These are phyloP conservation scores for Callipepla californica DNA, from an alignment of 2,113 vertebrate genomes.

Conservation along the genomic window DNA sequence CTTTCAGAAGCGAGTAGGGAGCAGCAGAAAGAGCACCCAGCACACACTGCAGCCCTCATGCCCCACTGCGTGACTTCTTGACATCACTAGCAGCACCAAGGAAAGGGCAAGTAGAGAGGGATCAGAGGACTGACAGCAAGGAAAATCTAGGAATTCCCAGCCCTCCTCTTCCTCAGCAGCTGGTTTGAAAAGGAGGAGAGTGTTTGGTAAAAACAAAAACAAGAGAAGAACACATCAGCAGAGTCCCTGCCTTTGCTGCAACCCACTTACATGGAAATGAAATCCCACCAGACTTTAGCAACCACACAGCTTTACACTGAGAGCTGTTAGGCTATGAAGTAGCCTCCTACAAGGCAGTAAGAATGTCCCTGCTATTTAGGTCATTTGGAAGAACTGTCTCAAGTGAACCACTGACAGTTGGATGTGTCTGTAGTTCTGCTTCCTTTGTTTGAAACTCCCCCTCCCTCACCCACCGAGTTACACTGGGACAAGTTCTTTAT, in stretches of 20 bases:
- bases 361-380: background rate
- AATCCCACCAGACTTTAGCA: background rate
- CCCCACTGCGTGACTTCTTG: fast-evolving
- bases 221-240: background rate
- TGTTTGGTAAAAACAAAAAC: background rate
- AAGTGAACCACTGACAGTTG: background rate
- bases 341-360: background rate
- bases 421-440: background rate
- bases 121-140: background rate
- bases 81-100: background rate
- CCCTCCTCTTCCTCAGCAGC: fast-evolving
- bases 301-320: background rate
- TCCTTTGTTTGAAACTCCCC: background rate
- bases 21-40: background rate
- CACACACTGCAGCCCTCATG: fast-evolving
- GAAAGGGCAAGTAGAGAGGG: background rate
- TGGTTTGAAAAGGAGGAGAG: background rate
- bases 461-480: background rate
- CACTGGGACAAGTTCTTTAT: background rate
- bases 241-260: background rate
- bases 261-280: background rate
- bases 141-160: fast-evolving
- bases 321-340: background rate
- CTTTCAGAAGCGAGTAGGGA: background rate
- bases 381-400: background rate